Evolutionary conservation across 2,797 vertebrate species (phyloP).

Genomic region (Neosalanx taihuensis): DNA sequence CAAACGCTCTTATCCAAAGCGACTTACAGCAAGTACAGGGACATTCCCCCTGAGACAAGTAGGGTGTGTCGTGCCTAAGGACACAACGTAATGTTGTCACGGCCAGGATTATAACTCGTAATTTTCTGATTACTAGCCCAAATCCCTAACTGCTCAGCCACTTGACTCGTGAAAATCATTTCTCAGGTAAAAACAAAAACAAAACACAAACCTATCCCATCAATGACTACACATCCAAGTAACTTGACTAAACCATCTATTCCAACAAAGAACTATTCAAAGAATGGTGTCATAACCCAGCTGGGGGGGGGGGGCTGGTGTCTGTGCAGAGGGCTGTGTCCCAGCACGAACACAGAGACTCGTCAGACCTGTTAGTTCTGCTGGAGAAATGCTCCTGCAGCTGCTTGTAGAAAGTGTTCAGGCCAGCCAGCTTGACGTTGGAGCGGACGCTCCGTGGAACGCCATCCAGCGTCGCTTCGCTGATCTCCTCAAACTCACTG

Average conservation of each 20-base stretch:
- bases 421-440: slow-evolving; percentile 52
- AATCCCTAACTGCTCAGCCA: too few species aligned
- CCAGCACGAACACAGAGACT: not conserved
- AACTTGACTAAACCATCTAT: not conserved
- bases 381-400: slow-evolving; percentile 55
- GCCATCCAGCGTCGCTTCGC: slow-evolving; percentile 40
- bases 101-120: too few species aligned
- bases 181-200: too few species aligned
- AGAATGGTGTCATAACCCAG: not conserved
- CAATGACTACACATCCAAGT: not conserved
- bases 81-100: too few species aligned
- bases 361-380: slow-evolving; percentile 51
- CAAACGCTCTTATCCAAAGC: too few species aligned
- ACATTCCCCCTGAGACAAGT: too few species aligned
- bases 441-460: slow-evolving; percentile 50
- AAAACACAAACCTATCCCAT: not conserved
- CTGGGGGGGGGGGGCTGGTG: not conserved
- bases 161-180: too few species aligned
- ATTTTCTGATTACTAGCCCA: too few species aligned
- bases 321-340: slow-evolving; percentile 1
- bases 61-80: too few species aligned
- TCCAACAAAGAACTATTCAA: not conserved
- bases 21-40: too few species aligned
- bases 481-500: slow-evolving; percentile 39
- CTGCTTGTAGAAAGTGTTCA: slow-evolving; percentile 57